Evolutionary conservation across 2,888 invertebrate genomes (phyloP).

Genomic region (Loripinus fragilis): DNA sequence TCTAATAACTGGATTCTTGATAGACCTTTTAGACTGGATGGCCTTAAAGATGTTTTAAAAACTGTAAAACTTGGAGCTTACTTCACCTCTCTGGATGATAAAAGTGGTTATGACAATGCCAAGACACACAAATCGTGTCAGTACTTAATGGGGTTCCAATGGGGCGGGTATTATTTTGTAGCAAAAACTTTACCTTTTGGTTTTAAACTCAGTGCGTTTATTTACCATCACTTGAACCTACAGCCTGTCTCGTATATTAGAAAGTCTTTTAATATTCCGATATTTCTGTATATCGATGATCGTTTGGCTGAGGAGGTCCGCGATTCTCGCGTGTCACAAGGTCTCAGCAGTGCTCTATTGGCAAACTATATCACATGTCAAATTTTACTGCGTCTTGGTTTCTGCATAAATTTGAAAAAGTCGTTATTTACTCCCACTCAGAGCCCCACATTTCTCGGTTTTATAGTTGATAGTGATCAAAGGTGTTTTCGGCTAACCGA

Average conservation of each 20-base stretch:
- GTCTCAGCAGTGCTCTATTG: neutral
- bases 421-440: neutral
- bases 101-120: neutral
- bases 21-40: neutral
- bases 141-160: neutral
- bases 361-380: neutral
- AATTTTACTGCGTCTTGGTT: neutral
- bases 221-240: neutral
- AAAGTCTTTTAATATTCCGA: neutral
- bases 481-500: neutral
- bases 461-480: neutral
- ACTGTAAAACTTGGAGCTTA: neutral
- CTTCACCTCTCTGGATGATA: neutral
- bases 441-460: neutral
- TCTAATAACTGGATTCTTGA: constrained; percentile 3
- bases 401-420: neutral
- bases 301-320: neutral
- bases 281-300: constrained; percentile 1
- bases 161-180: neutral
- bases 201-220: neutral
- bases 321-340: neutral
- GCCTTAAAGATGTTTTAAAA: neutral
- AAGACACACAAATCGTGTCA: neutral
- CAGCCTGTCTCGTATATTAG: neutral
- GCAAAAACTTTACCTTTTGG: neutral